Percentiles rank a stretch among this genome's conserved stretches.
These are phyloP conservation scores for Tigriopus californicus DNA, from an alignment of 2,888 invertebrate species.

Conservation along the genomic window DNA sequence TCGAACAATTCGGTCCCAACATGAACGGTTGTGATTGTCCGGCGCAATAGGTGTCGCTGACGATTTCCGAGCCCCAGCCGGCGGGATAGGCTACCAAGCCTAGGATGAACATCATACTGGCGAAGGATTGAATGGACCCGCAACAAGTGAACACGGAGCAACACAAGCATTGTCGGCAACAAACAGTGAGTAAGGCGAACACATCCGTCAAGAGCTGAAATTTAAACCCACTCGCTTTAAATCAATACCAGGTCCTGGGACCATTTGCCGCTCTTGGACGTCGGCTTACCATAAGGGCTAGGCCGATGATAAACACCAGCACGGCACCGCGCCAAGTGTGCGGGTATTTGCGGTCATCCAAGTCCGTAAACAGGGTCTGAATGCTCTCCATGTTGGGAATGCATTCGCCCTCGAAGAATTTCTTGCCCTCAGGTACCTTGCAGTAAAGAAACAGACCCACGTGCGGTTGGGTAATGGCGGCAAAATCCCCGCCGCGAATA, in stretches of 20 bases:
- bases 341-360: conserved; percentile 4
- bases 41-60: neutral
- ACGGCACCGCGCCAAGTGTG: conserved; percentile 10
- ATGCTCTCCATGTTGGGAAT: conserved; percentile 10
- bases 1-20: conserved; percentile 6
- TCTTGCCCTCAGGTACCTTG: conserved; percentile 1
- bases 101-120: conserved; percentile 7
- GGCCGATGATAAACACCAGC: conserved; percentile 1
- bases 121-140: conserved; percentile 12
- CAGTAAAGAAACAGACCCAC: conserved; percentile 9
- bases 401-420: conserved; percentile 13
- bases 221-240: neutral
- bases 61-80: conserved; percentile 5
- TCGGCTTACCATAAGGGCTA: conserved; percentile 13
- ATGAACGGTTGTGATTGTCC: conserved; percentile 9
- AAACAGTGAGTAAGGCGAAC: conserved; percentile 7
- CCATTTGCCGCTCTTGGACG: too few species aligned
- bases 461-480: neutral
- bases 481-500: neutral
- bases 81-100: conserved; percentile 12
- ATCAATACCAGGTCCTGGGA: neutral
- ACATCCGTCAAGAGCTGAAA: conserved; percentile 7
- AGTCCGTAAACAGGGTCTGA: conserved; percentile 1
- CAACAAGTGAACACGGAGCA: conserved; percentile 12
- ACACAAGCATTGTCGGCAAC: conserved; percentile 12